These are phyloP conservation scores for Diprion similis DNA, from an alignment of 1,140 invertebrate species.

Conservation along the genomic window DNA sequence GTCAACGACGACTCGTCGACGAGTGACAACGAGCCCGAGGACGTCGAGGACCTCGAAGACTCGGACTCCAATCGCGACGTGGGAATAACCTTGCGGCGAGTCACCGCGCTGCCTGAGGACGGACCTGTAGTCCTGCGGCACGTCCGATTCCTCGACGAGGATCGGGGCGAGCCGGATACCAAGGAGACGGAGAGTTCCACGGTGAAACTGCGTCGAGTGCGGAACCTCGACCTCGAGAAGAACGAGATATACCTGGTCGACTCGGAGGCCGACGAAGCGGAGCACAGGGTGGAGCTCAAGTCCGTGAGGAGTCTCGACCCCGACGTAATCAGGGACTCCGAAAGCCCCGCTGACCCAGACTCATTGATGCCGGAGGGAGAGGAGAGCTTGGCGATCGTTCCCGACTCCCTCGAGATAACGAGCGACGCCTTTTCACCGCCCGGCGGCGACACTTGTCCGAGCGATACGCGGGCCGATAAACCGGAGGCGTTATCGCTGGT, in stretches of 20 bases:
- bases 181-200: not conserved
- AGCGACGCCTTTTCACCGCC: not conserved
- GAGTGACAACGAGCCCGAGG: conserved; percentile 66
- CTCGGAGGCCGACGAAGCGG: conserved; percentile 41
- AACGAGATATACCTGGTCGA: conserved; percentile 52
- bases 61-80: conserved; percentile 49
- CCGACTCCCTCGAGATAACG: not conserved
- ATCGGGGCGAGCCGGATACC: conserved; percentile 19
- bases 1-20: conserved; percentile 74
- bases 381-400: not conserved
- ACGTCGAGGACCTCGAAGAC: conserved; percentile 60
- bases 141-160: conserved; percentile 46
- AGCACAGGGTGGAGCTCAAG: conserved; percentile 48
- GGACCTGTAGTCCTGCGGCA: conserved; percentile 49
- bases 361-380: not conserved
- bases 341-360: not conserved
- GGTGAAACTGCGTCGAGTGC: not conserved
- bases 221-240: conserved; percentile 23
- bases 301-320: conserved; percentile 54
- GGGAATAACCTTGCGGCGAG: conserved; percentile 36
- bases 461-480: not conserved
- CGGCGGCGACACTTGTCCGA: not conserved
- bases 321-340: conserved; percentile 33
- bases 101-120: conserved; percentile 40
- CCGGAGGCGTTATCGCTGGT: not conserved